Percentiles rank a stretch among this genome's conserved stretches.
These are phyloP conservation scores for Calameuta pallipes DNA, from an alignment of 2,888 invertebrate species.

Conservation along the genomic window DNA sequence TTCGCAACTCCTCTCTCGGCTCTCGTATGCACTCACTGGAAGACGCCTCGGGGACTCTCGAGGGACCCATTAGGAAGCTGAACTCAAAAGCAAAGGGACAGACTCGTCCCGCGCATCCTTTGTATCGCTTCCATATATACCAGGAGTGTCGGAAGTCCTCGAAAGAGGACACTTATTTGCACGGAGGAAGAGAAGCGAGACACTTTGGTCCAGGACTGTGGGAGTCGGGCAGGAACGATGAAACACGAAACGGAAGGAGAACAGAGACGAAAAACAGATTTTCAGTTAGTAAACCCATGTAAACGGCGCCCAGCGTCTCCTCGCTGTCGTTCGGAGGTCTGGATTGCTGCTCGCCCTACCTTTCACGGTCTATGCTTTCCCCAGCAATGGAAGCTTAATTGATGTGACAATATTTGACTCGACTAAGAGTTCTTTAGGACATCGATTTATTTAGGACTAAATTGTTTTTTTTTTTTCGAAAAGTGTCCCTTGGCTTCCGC, in stretches of 20 bases:
- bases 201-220: conserved; percentile 14
- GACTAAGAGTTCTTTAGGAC: conserved; percentile 47
- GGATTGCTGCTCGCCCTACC: neutral
- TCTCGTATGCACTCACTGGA: neutral
- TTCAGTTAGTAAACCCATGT: conserved; percentile 15
- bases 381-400: conserved; percentile 47
- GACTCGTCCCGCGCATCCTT: conserved; percentile 19
- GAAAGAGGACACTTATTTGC: conserved; percentile 16
- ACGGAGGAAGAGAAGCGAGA: conserved; percentile 36
- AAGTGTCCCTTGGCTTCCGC: neutral
- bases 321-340: neutral
- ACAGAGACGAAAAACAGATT: conserved; percentile 53
- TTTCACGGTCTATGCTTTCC: neutral
- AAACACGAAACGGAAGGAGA: conserved; percentile 28
- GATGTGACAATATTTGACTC: conserved; percentile 61
- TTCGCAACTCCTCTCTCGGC: neutral
- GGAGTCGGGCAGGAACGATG: conserved; percentile 13
- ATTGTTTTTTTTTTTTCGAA: neutral
- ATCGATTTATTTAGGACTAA: conserved; percentile 51
- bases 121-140: neutral
- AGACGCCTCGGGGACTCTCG: neutral
- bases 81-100: neutral
- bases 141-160: conserved; percentile 48
- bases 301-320: conserved; percentile 20
- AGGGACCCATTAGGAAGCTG: neutral